Percentiles rank a stretch among this genome's conserved stretches.
Conservation (phyloP, 2,113 vertebrate species). For the Lathamus discolor region DNA sequence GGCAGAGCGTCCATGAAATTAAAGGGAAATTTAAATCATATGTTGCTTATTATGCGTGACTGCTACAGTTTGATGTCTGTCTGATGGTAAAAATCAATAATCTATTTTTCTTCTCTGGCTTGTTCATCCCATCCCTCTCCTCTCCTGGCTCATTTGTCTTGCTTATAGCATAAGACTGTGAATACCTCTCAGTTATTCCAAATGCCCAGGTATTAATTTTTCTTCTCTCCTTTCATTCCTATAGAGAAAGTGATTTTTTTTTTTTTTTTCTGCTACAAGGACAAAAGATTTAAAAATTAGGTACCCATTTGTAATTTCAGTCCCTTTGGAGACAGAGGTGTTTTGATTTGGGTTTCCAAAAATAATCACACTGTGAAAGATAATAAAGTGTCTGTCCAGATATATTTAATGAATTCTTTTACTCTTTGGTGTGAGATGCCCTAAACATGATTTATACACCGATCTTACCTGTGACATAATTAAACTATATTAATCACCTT, state of each 20-base stretch:
- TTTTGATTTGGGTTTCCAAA: background rate
- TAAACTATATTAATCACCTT: conserved; percentile 36
- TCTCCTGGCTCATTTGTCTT: background rate
- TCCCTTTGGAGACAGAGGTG: background rate
- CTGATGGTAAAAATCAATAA: conserved; percentile 31
- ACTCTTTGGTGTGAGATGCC: background rate
- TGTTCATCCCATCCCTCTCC: background rate
- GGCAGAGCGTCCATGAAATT: conserved; percentile 2
- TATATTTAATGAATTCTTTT: conserved; percentile 1
- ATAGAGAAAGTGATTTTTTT: background rate
- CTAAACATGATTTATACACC: conserved; percentile 22
- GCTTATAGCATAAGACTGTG: background rate
- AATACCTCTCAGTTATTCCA: background rate
- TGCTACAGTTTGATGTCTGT: conserved; percentile 6
- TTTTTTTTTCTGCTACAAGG: background rate
- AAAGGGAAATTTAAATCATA: conserved; percentile 56
- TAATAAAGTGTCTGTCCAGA: conserved; percentile 24
- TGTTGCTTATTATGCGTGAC: conserved; percentile 41
- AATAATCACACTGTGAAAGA: background rate
- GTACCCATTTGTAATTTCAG: background rate
- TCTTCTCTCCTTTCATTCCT: background rate
- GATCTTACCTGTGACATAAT: conserved; percentile 28
- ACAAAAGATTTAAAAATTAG: background rate
- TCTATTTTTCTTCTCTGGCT: background rate
- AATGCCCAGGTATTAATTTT: background rate